Evolutionary conservation across 1,140 invertebrate species (phyloP), one percentile per base, ranked within the genome.

Genomic region (Aphis gossypii): DNA sequence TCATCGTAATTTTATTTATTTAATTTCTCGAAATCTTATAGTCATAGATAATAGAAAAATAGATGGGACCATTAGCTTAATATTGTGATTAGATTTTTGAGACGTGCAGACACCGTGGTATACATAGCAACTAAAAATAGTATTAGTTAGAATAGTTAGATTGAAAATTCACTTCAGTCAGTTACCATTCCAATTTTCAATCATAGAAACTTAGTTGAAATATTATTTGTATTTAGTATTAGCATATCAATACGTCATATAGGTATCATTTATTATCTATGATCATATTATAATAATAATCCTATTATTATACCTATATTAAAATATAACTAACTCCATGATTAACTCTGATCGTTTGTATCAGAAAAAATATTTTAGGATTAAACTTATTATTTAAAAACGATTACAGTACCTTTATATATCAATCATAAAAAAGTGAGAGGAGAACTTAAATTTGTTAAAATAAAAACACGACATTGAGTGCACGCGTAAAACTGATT

Each of bases 391-490:
- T n/a, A 76, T 35, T 76, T 76, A 18, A 76, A 76, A 76, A 76
- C 60, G 1, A 76, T 76, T n/a, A n/a, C 11, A 76, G n/a, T 76
- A 76, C 5, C n/a, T n/a, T 21, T 54, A 54, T 3, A 23, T n/a
- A 76, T 14, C 60, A 18, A n/a, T n/a, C 1, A 1, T n/a, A 35
- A 86, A 89, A 89, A 56, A 89, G 51, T 41, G 48, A 89, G 48
- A 89, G 87, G 48, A 90, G 30, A 90, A 60, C 11, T 68, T n/a
- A 68, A 44, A 90, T 90, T 90, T 60, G 25, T 60, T 44, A 41
- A 6, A 68, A 44, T 90, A 56, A 41, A 35, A 93, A 41, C 9
- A 25, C n/a, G 92, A 56, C 92, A 93, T 93, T 93, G 82, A 93
- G 25, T 30, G 23, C 14, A 7, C 60, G 14, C 82, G 35, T 54